Evolutionary conservation across 1,140 invertebrate species (phyloP), one percentile per base, ranked within the genome.

Genomic region (Drosophila ananassae): DNA sequence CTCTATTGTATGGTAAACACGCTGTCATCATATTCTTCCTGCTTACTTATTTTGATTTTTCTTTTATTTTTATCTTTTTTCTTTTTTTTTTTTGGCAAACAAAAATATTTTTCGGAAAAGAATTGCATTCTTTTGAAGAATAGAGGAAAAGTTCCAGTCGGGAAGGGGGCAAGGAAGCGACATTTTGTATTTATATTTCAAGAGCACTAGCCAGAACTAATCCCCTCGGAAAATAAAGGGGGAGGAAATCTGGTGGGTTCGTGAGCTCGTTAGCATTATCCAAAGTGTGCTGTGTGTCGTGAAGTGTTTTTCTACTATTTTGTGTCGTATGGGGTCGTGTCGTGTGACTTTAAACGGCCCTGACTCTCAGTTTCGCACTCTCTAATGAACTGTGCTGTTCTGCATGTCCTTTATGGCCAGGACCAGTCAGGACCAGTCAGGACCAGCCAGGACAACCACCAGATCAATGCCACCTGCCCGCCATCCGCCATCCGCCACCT

Each of bases 251-350:
- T 48, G 68, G 17, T 17, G 17, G 17, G 17, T 64, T 28, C 25
- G 50, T 52, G 46, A 77, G 77, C 80, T 84, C 80, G 81, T 84
- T 84, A 84, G 81, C 80, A 77, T 85, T 80, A 81, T 74, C 77
- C 81, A 85, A 87, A 84, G 79, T 79, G 57, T 48, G 17, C 17
- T 17, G 17, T 47, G 24, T 47, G 24, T 53, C 73, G 52, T 73
- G 64, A 85, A 84, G 81, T 84, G 80, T 72, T 71, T 81, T 77
- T 84, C 63, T 84, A 56, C 58, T 44, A 13, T 41, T 41, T 32
- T 10, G 2, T 32, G 32, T 1, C 0, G 8, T 32, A 2, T 32
- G 8, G 8, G 32, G 52, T 21, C 22, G 39, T 46, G 44, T 44
- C 61, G n/a, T 62, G 51, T 55, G 58, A 58, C 64, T 69, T 63